A percentile compares a stretch with the other conserved stretches of the same genome.
Conservation (phyloP, 2,888 invertebrate genomes). For the Heliconius cydno region DNA sequence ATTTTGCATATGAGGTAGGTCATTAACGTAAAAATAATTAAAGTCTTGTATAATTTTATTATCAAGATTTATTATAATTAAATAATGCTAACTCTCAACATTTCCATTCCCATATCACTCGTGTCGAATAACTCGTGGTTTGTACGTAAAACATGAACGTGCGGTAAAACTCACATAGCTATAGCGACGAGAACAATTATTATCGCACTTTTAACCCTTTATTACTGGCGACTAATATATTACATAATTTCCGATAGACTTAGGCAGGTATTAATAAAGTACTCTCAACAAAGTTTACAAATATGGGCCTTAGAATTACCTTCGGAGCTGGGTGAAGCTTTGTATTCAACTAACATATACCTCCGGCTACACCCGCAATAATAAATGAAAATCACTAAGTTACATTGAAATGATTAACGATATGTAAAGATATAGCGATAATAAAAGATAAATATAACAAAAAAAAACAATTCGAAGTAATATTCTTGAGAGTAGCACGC, state of each 20-base stretch:
- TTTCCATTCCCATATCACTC: conserved; percentile 63
- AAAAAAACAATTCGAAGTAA: too few relatives aligned
- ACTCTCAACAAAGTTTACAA: too few relatives aligned
- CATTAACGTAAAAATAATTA: background rate
- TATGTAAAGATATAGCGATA: too few relatives aligned
- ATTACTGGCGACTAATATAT: background rate
- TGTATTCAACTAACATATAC: too few relatives aligned
- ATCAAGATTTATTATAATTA: conserved; percentile 73
- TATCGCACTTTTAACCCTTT: conserved; percentile 7
- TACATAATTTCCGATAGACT: background rate
- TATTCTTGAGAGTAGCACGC: too few relatives aligned
- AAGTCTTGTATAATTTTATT: conserved; percentile 56
- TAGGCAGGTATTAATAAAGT: background rate
- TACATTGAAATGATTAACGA: too few relatives aligned
- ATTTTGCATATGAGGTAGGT: too few relatives aligned
- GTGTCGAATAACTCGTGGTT: conserved; percentile 59
- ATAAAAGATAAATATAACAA: too few relatives aligned
- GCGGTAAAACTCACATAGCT: conserved; percentile 18
- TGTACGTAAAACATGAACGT: conserved; percentile 50
- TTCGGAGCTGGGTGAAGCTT: too few relatives aligned
- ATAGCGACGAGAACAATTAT: conserved; percentile 8
- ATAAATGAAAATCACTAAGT: too few relatives aligned
- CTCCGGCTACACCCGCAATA: too few relatives aligned
- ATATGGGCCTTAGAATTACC: too few relatives aligned
- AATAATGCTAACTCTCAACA: conserved; percentile 66